Evolutionary conservation across 2,113 vertebrate genomes (phyloP), one percentile per base, ranked within the genome.

Genomic region (Gambusia affinis): DNA sequence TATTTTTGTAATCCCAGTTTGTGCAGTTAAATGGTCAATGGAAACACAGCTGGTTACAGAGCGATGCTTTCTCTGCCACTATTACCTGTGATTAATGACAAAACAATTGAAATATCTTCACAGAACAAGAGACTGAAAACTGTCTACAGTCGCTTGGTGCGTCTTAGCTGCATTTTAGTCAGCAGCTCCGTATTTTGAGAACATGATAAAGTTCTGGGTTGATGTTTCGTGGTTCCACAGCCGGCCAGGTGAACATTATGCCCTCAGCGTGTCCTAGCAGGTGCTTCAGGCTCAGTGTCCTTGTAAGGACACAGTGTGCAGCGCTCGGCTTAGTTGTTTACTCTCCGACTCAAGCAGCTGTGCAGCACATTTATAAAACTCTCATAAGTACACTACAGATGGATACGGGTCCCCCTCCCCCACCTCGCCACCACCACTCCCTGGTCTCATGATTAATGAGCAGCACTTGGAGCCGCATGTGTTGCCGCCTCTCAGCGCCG

Each of bases 401-500:
- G 88, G 87, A 92, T 86, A 73, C 64, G 73, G 72, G 79, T 84
- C 83, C 85, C 82, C 82, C 85, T 83, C 2, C 35, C 35, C 8
- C 1, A 10, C 35, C 35, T 12, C 10, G 35, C 35, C 42, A 29
- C 72, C 3, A 69, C 87, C 61, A 62, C 84, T 91, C 85, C 75
- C 68, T 31, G 64, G 67, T 37, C 82, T 85, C 64, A 85, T 93
- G 93, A 94, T 93, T 92, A 93, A 95, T 87, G 90, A 91, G 84
- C 76, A 89, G 88, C 90, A 91, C 91, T 92, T 82, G 85, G 82
- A 80, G 76, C 79, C 51, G 44, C 87, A 89, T 87, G 90, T 88
- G 86, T 87, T 84, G 88, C 81, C 61, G 80, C 87, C 86, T 91
- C 71, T 61, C 84, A 89, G 87, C 84, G 61, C 83, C 68, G 78